These are phyloP conservation scores for Siniperca undulata DNA, from an alignment of 2,797 vertebrate genomes.

Conservation along the genomic window DNA sequence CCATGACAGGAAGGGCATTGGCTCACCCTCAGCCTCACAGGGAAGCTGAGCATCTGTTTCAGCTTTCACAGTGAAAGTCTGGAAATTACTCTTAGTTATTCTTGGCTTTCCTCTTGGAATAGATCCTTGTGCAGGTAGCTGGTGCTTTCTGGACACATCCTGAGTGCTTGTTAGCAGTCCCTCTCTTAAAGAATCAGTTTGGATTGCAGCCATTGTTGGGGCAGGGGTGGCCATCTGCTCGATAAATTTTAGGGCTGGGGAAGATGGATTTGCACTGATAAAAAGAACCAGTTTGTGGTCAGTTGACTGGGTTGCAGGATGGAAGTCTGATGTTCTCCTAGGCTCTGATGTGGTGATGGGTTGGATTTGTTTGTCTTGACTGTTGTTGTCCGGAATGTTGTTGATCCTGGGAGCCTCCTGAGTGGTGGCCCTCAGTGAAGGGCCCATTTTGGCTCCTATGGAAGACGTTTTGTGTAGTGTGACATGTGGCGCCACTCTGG, in stretches of 20 bases:
- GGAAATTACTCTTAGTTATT: constrained; percentile 80
- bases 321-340: constrained; percentile 19
- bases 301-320: constrained; percentile 39
- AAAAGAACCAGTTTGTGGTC: constrained; percentile 53
- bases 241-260: constrained; percentile 6
- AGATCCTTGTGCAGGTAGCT: constrained; percentile 70
- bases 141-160: constrained; percentile 55
- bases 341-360: constrained; percentile 35
- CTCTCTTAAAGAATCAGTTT: constrained; percentile 36
- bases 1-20: constrained; percentile 91
- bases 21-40: constrained; percentile 88
- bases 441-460: constrained; percentile 23
- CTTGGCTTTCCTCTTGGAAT: constrained; percentile 81
- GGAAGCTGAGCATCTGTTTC: constrained; percentile 88
- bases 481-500: constrained; percentile 47
- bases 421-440: constrained; percentile 13
- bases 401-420: constrained; percentile 65
- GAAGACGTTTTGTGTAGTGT: constrained; percentile 29
- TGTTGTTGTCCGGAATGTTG: constrained; percentile 74
- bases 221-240: constrained; percentile 7
- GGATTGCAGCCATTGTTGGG: constrained; percentile 31
- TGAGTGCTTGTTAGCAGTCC: constrained; percentile 33
- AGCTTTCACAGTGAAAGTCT: constrained; percentile 83
- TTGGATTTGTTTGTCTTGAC: constrained; percentile 52
- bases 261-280: constrained; percentile 53